Conservation (phyloP, 2,113 vertebrate species). For the Phalacrocorax brasilianus region DNA sequence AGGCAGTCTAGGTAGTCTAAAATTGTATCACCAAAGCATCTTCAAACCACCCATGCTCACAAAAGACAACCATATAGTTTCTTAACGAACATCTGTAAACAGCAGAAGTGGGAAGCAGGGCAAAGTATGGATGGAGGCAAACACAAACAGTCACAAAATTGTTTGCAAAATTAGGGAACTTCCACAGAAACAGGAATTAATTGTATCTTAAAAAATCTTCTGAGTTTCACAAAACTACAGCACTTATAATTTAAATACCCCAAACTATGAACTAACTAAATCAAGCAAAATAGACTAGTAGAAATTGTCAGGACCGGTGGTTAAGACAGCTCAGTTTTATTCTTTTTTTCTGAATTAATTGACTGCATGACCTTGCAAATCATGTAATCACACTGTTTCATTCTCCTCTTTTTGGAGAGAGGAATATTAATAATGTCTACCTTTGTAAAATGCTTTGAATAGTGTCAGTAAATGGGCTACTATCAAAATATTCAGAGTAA, state of each 20-base stretch:
- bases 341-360: not conserved
- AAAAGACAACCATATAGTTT: not conserved
- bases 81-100: not conserved
- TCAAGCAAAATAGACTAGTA: not conserved
- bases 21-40: not conserved
- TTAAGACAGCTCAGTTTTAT: not conserved
- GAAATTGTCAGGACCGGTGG: not conserved
- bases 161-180: not conserved
- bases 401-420: not conserved
- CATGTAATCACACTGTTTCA: not conserved
- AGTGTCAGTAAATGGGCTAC: not conserved
- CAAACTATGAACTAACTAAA: not conserved
- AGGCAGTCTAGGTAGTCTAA: not conserved
- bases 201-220: not conserved
- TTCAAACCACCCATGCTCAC: not conserved
- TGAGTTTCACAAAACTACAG: not conserved
- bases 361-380: not conserved
- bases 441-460: constrained; percentile 29
- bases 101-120: not conserved
- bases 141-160: not conserved
- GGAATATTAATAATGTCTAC: not conserved
- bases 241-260: not conserved
- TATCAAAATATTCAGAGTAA: constrained; percentile 24
- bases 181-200: not conserved
- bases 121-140: not conserved